phyloP scores from a whole-genome alignment of 1,140 invertebrate genomes.

The Oryctes rhinoceros region DNA sequence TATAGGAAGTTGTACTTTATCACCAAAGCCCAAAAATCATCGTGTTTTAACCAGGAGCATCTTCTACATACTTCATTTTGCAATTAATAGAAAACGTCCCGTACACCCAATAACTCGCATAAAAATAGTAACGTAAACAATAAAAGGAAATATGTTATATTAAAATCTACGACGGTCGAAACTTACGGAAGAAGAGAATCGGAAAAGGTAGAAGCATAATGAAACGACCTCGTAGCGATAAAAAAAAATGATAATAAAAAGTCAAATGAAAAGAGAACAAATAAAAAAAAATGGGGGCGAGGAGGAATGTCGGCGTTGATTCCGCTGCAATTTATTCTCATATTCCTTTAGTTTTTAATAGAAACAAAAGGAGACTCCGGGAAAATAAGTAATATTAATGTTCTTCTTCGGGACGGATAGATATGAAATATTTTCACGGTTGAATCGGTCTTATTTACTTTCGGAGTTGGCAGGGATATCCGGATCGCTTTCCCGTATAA shows the following conservation, averaged over 20 bases:
- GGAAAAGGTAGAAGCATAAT: neutral
- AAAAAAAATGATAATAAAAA: conserved; percentile 3
- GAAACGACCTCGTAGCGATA: neutral
- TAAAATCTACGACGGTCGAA: neutral
- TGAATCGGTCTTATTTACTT: conserved; percentile 15
- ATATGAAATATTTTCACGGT: conserved; percentile 11
- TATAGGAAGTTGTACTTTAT: too few species aligned
- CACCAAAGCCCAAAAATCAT: too few species aligned
- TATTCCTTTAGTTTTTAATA: conserved; percentile 10
- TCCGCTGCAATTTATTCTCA: conserved; percentile 7
- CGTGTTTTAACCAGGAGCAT: too few species aligned
- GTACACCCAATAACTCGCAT: neutral
- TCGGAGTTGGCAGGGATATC: neutral
- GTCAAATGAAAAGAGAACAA: neutral
- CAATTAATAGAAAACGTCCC: neutral
- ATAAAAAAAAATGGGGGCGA: neutral
- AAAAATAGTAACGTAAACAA: neutral
- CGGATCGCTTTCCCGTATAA: neutral
- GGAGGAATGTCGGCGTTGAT: neutral
- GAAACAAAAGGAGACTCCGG: neutral
- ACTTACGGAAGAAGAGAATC: neutral
- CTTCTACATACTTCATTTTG: too few species aligned
- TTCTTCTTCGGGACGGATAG: neutral
- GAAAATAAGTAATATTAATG: conserved; percentile 16
- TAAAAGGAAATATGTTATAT: neutral